These are phyloP conservation scores for Oncorhynchus keta DNA, from an alignment of 2,113 vertebrate genomes.

Conservation along the genomic window DNA sequence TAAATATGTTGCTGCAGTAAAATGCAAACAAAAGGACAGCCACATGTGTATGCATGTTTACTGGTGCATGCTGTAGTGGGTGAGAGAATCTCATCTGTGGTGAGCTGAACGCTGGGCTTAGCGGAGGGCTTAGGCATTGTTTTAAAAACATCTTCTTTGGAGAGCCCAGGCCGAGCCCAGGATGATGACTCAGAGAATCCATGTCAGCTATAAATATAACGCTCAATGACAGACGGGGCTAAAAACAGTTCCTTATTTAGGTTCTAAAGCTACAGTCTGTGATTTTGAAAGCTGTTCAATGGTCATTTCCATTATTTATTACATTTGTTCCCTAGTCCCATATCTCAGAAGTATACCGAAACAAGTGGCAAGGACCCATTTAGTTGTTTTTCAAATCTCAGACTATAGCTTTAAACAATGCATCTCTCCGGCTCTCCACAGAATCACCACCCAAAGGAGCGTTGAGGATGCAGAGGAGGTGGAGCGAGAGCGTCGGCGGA, in stretches of 20 bases:
- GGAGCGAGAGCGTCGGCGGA: slow-evolving; percentile 75
- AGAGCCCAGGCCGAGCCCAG: background rate
- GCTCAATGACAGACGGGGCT: background rate
- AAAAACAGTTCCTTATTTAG: background rate
- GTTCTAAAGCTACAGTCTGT: background rate
- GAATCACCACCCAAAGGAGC: slow-evolving; percentile 86
- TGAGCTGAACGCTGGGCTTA: slow-evolving; percentile 1
- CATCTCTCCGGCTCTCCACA: slow-evolving; percentile 37
- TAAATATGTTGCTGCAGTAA: slow-evolving; percentile 5
- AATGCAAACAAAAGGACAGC: background rate
- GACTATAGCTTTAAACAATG: background rate
- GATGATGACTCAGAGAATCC: slow-evolving; percentile 9
- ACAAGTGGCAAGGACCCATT: background rate
- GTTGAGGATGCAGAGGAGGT: slow-evolving; percentile 87
- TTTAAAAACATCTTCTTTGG: slow-evolving; percentile 12
- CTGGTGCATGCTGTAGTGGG: slow-evolving; percentile 12
- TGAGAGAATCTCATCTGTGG: background rate
- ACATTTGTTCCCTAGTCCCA: no score
- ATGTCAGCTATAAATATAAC: background rate
- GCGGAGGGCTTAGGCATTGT: slow-evolving; percentile 22
- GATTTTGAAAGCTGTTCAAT: background rate
- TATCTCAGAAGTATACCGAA: background rate
- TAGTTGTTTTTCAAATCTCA: background rate
- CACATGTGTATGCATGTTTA: slow-evolving; percentile 37
- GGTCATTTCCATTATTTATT: background rate